Percentiles rank a stretch among this genome's conserved stretches.
phyloP scores from a whole-genome alignment of 1,140 invertebrate genomes.

The Aplysia californica region DNA sequence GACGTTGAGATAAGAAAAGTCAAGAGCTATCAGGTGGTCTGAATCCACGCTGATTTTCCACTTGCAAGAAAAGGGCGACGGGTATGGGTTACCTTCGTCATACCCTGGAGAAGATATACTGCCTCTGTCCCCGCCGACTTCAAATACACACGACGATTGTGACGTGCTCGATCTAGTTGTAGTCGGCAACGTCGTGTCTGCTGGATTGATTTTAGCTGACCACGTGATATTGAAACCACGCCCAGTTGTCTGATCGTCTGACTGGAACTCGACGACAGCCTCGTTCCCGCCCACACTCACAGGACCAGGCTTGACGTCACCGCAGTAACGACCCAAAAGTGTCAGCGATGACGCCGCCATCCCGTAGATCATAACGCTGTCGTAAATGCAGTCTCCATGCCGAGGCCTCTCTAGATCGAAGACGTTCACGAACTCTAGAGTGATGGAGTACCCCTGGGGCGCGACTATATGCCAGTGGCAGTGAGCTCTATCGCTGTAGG shows the following conservation, averaged over 20 bases:
- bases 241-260: not conserved
- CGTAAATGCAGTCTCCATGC: constrained; percentile 1
- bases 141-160: not conserved
- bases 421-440: not conserved
- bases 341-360: not conserved
- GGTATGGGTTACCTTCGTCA: not conserved
- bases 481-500: not conserved
- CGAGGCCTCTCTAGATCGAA: constrained; percentile 14
- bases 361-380: not conserved
- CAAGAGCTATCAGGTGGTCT: not conserved
- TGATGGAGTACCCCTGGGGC: not conserved
- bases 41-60: constrained; percentile 1
- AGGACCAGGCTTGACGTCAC: not conserved
- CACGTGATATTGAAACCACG: not conserved
- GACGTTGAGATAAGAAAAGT: not conserved
- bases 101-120: not conserved
- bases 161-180: not conserved
- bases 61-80: not conserved
- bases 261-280: constrained; percentile 11
- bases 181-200: not conserved
- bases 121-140: not conserved
- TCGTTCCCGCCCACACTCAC: not conserved
- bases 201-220: not conserved
- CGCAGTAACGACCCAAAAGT: constrained; percentile 4
- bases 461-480: not conserved